Evolutionary conservation across 2,888 invertebrate genomes (phyloP).

Genomic region (Andrena hattorfiana): DNA sequence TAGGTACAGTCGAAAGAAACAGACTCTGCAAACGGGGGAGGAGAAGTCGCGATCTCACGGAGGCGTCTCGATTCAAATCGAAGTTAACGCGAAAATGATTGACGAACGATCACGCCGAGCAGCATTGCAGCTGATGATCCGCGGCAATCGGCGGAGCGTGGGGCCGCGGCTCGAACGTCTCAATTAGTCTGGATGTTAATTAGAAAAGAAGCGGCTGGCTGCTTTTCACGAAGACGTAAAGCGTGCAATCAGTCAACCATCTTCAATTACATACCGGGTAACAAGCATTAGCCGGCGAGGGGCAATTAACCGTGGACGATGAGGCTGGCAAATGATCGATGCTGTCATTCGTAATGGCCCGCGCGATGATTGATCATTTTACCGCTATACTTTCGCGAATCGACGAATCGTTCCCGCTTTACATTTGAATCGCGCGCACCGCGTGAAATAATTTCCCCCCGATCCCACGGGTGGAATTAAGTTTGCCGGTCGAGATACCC

Average conservation of each 20-base stretch:
- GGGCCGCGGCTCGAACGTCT: conserved; percentile 35
- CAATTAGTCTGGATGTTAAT: conserved; percentile 58
- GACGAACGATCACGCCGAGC: conserved; percentile 12
- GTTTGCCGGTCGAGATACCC: not conserved
- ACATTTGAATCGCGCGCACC: not conserved
- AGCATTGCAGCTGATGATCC: conserved; percentile 31
- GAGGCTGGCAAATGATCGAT: conserved; percentile 65
- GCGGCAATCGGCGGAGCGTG: conserved; percentile 23
- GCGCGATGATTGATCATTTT: conserved; percentile 57
- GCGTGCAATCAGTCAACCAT: conserved; percentile 61
- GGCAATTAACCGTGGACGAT: conserved; percentile 61
- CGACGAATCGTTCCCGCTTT: not conserved
- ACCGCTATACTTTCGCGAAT: conserved; percentile 40
- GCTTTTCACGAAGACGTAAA: conserved; percentile 61
- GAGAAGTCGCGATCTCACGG: conserved; percentile 11
- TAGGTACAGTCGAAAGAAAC: not conserved
- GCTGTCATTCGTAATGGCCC: conserved; percentile 51
- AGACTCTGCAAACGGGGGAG: not conserved
- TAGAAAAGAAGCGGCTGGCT: conserved; percentile 47
- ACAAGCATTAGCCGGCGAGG: conserved; percentile 43
- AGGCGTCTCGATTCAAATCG: conserved; percentile 13
- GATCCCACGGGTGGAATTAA: not conserved
- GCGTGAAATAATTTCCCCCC: not conserved
- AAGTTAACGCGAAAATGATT: conserved; percentile 22
- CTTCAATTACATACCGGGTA: conserved; percentile 58